These are phyloP conservation scores for Cettia cetti DNA, from an alignment of 2,113 vertebrate genomes.

Conservation along the genomic window DNA sequence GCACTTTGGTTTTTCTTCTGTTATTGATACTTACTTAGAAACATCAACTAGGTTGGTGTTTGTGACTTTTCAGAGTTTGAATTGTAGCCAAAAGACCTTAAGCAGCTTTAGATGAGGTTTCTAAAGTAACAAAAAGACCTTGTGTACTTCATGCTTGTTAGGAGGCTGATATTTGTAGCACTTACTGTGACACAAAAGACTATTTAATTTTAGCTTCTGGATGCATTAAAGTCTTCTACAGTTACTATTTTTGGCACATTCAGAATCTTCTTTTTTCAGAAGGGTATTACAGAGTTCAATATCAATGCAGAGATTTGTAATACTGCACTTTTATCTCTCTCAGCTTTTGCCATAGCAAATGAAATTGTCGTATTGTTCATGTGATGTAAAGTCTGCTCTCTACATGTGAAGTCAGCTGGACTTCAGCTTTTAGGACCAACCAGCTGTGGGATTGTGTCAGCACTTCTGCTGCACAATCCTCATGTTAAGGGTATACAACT, in stretches of 20 bases:
- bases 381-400: not conserved
- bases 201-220: not conserved
- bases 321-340: not conserved
- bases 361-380: not conserved
- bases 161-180: not conserved
- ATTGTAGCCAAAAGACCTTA: not conserved
- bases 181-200: not conserved
- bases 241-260: not conserved
- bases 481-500: not conserved
- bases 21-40: not conserved
- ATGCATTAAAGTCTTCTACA: not conserved
- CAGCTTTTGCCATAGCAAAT: not conserved
- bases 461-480: not conserved
- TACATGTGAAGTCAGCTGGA: not conserved
- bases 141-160: not conserved
- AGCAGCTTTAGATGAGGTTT: not conserved
- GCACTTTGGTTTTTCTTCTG: not conserved
- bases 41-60: not conserved
- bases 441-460: not conserved
- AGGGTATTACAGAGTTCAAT: not conserved
- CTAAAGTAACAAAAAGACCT: not conserved
- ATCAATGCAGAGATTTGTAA: not conserved
- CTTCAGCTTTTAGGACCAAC: not conserved
- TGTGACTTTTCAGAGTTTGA: not conserved
- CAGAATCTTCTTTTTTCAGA: not conserved